Base-by-base conservation (phyloP, 2,113 vertebrate species). In the Paratilapia polleni region DNA sequence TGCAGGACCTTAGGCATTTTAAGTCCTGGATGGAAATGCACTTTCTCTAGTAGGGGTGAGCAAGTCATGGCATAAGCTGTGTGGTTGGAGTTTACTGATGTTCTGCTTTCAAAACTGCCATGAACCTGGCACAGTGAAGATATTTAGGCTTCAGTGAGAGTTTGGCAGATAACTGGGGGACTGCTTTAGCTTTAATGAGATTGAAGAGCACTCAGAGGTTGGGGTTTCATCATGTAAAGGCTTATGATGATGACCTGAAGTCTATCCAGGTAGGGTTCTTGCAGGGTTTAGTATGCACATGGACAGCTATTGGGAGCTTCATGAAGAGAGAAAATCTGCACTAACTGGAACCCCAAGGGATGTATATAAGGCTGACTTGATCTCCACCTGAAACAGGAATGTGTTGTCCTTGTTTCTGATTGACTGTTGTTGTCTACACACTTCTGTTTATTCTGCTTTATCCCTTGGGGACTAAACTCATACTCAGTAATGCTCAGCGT, bases 361-460 rank as follows among this genome's bases (percentile, higher is more conserved):
- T 7, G 0, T 41, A 26, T 7, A 26, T 49, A 17, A 62, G 26
- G 28, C 66, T 5, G 52, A 5, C 80, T 22, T 26, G 43, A 7
- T 43, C 52, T 22, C 34, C 43, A 24, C n/a, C 19, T 38, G 15
- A 61, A 83, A 68, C 58, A 47, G 49, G 24, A 41, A 5, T 17
- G 26, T 22, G 4, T 52, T 62, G 43, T 38, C 52, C 26, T 36
- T 83, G 28, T 81, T 81, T 41, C 64, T 81, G 85, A 76, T 73
- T 75, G 66, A 38, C 76, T 76, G 52, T 38, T 73, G 78, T 68
- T 66, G 59, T 66, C 41, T 81, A 14, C 64, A 52, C 43, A 38
- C 60, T 59, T 38, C 38, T 59, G 1, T 68, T 80, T 57, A 56
- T 75, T 78, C 22, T 58, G 2, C 56, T 36, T 59, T 0, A 73